These are phyloP conservation scores for Eurytoma adleriae DNA, from an alignment of 2,888 invertebrate genomes.

Conservation along the genomic window DNA sequence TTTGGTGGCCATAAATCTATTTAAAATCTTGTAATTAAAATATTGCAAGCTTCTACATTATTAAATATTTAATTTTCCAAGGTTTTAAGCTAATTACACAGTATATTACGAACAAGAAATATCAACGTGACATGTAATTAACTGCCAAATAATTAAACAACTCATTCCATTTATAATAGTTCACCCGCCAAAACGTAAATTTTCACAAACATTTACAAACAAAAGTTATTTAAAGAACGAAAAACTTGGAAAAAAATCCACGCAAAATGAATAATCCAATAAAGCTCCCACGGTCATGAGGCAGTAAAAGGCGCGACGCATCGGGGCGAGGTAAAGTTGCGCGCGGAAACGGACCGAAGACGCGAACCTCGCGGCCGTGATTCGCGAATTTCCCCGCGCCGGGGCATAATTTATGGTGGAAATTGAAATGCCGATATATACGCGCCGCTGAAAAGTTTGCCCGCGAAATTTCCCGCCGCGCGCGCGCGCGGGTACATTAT, in stretches of 20 bases:
- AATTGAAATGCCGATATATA: conserved; percentile 56
- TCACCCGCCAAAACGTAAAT: too few relatives aligned
- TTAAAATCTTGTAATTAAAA: too few relatives aligned
- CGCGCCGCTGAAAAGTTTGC: conserved; percentile 5
- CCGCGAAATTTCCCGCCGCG: conserved; percentile 37
- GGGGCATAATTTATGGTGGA: conserved; percentile 51
- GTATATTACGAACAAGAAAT: too few relatives aligned
- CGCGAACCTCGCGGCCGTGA: not conserved
- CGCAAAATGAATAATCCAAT: not conserved
- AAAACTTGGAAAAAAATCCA: not conserved
- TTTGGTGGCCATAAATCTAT: too few relatives aligned
- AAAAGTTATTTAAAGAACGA: too few relatives aligned
- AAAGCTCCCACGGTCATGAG: not conserved
- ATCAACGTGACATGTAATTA: too few relatives aligned
- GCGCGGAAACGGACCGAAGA: conserved; percentile 19
- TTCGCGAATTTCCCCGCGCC: conserved; percentile 3
- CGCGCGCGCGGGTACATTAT: conserved; percentile 3
- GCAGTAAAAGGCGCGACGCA: not conserved
- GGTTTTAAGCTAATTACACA: too few relatives aligned
- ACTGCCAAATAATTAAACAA: too few relatives aligned
- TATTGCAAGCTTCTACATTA: too few relatives aligned
- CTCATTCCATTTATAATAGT: too few relatives aligned
- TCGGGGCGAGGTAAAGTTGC: conserved; percentile 26
- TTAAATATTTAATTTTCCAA: too few relatives aligned
- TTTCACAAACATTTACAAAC: too few relatives aligned